Evolutionary conservation across 2,113 vertebrate species (phyloP), one percentile per base, ranked within the genome.

Genomic region (Cryptotis parvus): DNA sequence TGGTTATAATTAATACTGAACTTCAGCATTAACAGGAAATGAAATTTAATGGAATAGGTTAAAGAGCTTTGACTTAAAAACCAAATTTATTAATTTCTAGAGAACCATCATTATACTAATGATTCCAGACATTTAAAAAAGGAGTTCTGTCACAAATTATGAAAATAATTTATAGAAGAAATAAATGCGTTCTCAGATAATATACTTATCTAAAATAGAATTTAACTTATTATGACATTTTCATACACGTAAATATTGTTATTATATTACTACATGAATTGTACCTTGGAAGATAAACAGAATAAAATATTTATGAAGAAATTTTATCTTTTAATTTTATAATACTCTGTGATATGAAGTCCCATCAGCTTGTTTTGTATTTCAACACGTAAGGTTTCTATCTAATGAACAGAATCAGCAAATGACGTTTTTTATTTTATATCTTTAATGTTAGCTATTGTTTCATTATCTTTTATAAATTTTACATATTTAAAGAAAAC

Each of bases 1-100:
- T 85, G 97, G 35, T 95, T 41, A 78, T 88, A 95, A 93, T 97
- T 97, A 95, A 96, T 97, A 96, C 82, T 96, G 89, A 94, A 95
- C 84, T 94, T 75, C 61, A 96, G 27, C 89, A 66, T 96, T 96
- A 97, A 95, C 77, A 96, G 41, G 86, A 95, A 97, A 92, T 15
- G 35, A 88, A 92, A 91, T 94, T 95, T 90, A 96, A 95, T 96
- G 61, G 94, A 96, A 95, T 93, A 73, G 3, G 74, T 95, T 96
- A 96, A 97, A 78, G 65, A 95, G 73, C 65, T 65, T 94, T 77
- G 89, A 39, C 69, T 89, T 93, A 93, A 95, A 95, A 89, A 86
- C 92, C 22, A 49, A 41, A 92, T 63, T 95, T 90, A 94, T 68
- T 94, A 37, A 87, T 68, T 94, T 27, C 39, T 93, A 72, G 97